Evolutionary conservation across 2,797 vertebrate species (phyloP).

Genomic region (Danio tinwini): DNA sequence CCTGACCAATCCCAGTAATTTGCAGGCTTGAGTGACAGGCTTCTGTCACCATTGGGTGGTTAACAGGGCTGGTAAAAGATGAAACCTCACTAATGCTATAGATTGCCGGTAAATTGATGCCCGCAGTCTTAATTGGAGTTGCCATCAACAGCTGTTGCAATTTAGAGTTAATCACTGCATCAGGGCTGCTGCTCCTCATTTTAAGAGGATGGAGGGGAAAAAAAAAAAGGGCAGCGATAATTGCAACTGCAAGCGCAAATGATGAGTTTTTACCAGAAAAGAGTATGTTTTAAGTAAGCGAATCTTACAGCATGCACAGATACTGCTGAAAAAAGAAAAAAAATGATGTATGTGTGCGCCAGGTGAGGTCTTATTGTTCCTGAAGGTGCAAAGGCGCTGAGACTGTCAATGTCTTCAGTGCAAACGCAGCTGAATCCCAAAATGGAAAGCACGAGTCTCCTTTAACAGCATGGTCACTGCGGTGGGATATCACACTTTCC

Average conservation of each 20-base stretch:
- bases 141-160: slow-evolving; percentile 62
- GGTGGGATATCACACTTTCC: slow-evolving; percentile 68
- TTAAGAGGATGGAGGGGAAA: slow-evolving; percentile 33
- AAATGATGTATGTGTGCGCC: slow-evolving; percentile 7
- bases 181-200: slow-evolving; percentile 41
- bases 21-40: slow-evolving; percentile 8
- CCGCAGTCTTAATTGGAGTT: slow-evolving; percentile 59
- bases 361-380: slow-evolving; percentile 44
- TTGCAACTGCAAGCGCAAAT: slow-evolving; percentile 39
- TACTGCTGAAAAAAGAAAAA: not conserved
- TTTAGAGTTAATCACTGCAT: slow-evolving; percentile 58
- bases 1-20: slow-evolving; percentile 25
- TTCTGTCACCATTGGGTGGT: slow-evolving; percentile 40
- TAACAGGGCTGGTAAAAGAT: slow-evolving; percentile 50
- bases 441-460: slow-evolving; percentile 53
- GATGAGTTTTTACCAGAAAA: slow-evolving; percentile 7
- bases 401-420: slow-evolving; percentile 47
- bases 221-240: slow-evolving; percentile 44
- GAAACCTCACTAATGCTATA: slow-evolving; percentile 52
- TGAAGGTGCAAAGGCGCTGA: slow-evolving; percentile 54
- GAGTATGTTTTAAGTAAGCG: slow-evolving; percentile 21
- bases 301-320: not conserved
- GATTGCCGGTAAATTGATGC: slow-evolving; percentile 56
- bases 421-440: slow-evolving; percentile 54
- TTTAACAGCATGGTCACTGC: slow-evolving; percentile 68